Conservation (phyloP, 1,140 invertebrate genomes). For the Formica exsecta region DNA sequence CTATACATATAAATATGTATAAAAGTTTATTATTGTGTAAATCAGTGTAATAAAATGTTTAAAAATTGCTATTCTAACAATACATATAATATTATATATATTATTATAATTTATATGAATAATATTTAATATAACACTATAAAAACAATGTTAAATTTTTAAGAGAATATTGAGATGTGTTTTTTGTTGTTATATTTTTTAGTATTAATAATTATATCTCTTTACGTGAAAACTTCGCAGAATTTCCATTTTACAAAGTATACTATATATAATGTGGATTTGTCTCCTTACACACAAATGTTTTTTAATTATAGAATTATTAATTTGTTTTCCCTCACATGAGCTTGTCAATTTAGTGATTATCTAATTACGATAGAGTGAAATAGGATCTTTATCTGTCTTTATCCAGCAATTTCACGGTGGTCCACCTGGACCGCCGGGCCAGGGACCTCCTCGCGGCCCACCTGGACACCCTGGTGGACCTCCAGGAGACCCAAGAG, state of each 20-base stretch:
- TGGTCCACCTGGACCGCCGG: conserved; percentile 89
- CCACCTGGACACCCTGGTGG: conserved; percentile 87
- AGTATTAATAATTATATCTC: conserved; percentile 12
- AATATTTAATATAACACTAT: background rate
- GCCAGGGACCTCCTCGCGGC: conserved; percentile 89
- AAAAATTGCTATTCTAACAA: background rate
- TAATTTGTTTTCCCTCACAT: background rate
- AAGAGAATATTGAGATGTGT: background rate
- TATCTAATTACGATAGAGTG: conserved; percentile 52
- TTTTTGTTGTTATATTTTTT: background rate
- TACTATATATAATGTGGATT: background rate
- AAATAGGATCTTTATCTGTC: conserved; percentile 61
- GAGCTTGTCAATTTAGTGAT: background rate
- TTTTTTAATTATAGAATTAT: conserved; percentile 35
- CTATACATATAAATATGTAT: conserved; percentile 17
- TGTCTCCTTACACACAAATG: background rate
- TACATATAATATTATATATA: background rate
- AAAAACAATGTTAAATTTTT: conserved; percentile 4
- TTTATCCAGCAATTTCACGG: conserved; percentile 87
- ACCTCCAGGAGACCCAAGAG: conserved; percentile 87
- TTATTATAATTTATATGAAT: conserved; percentile 9
- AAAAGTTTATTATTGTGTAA: conserved; percentile 51
- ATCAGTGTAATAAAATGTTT: conserved; percentile 16
- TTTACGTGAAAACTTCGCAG: background rate
- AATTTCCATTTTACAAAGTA: conserved; percentile 24